Evolutionary conservation across 2,888 invertebrate genomes (phyloP), one percentile per base, ranked within the genome.

Genomic region (Euphydryas editha): DNA sequence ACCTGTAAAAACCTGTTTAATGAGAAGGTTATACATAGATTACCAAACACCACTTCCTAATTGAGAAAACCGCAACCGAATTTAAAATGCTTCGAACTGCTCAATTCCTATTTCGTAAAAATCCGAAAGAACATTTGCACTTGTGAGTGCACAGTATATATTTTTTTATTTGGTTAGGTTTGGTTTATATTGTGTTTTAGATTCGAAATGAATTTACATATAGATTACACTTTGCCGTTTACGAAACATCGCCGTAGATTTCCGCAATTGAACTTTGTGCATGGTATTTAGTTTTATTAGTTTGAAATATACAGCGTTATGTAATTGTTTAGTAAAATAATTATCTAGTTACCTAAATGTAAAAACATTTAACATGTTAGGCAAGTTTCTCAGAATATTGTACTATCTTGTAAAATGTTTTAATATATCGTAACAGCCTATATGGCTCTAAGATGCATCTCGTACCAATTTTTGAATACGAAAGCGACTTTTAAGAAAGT

Each of bases 211-310:
- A 13, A 51, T 51, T 51, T 21, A 5, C 49, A 51, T 51, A 51
- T 51, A 51, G 24, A 51, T 51, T 51, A 51, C 1, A 51, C 49
- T 51, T 24, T 13, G n/a, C 49, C 21, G 15, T 24, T 51, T 51
- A n/a, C n/a, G 7, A 24, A n/a, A 51, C 49, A 51, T 51, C 7
- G 20, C 20, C 47, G 20, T 15, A 24, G 24, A 51, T 51, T 51
- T 24, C 21, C 21, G 15, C 49, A 24, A 51, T 51, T 51, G 15
- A 51, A 51, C 13, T 51, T 15, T 51, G 21, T 24, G 21, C 13
- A 51, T 15, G n/a, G 49, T 51, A 51, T 51, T 51, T 24, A 21
- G 15, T 51, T 7, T 21, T 24, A n/a, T 24, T 21, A 51, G 24
- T 51, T 51, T 7, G 2, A 15, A 20, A 20, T 24, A 13, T 24